Evolutionary conservation across 2,888 invertebrate species (phyloP), one percentile per base, ranked within the genome.

Genomic region (Dicycla oo): DNA sequence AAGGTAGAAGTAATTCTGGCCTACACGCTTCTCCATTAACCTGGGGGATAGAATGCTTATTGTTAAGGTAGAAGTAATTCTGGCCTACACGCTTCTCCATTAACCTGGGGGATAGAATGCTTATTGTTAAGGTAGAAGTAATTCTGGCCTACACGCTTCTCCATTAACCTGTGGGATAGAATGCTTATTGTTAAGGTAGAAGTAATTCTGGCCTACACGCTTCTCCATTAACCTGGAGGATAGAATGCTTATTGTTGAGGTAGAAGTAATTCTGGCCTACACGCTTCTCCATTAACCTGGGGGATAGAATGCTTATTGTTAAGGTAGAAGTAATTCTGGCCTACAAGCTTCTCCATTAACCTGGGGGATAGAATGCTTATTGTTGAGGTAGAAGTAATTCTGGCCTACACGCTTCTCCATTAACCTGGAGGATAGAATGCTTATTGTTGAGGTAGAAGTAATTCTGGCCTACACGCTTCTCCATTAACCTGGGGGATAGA

Each of bases 211-310:
- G 5, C 95, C 95, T 0, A 75, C 43, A 0, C 90, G 91, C 69
- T 94, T 94, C 73, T 94, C 93, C 95, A 95, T 95, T 7, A 95
- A 56, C 1, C 95, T 95, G 82, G 30, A 34, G 20, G 8, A n/a
- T n/a, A 15, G 0, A 3, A 61, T 4, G 11, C 18, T 30, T 30
- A 30, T 30, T 30, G 34, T n/a, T n/a, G n/a, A n/a, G n/a, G n/a
- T n/a, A n/a, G n/a, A n/a, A n/a, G 86, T 92, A 95, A 0, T 87
- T 86, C 2, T 86, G 84, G 5, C 95, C 95, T 0, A 75, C 43
- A 0, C 90, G 91, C 69, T 94, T 94, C 73, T 94, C 93, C 95
- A 95, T 95, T 7, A 95, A 56, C 1, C 95, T 95, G 82, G 30
- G 38, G 20, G 8, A n/a, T n/a, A 15, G 0, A 3, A 61, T 4